A percentile compares a stretch with the other conserved stretches of the same genome.
Evolutionary conservation across 2,888 invertebrate species (phyloP).

Genomic region (Troides helena): DNA sequence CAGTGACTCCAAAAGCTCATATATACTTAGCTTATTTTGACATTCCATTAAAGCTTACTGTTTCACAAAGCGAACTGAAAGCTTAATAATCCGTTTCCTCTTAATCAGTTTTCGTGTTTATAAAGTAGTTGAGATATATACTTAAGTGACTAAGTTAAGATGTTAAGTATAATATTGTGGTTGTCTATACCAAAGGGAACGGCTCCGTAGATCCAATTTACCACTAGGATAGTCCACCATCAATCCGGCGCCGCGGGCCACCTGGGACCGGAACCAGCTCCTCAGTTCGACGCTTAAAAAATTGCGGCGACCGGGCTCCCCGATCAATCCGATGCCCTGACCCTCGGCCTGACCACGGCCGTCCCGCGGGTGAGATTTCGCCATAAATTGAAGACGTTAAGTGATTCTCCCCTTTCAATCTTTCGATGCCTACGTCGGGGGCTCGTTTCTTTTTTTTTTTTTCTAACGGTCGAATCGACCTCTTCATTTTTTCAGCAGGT

Average conservation of each 20-base stretch:
- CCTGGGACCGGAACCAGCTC: constrained; percentile 12
- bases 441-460: constrained; percentile 49
- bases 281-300: constrained; percentile 34
- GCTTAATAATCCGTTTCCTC: too few species aligned
- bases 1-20: too few species aligned
- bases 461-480: constrained; percentile 34
- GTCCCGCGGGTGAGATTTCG: constrained; percentile 74
- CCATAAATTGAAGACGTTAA: constrained; percentile 75
- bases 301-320: constrained; percentile 33
- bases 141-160: too few species aligned
- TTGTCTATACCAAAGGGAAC: too few species aligned
- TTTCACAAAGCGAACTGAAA: too few species aligned
- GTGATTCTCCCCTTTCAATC: constrained; percentile 78
- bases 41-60: too few species aligned
- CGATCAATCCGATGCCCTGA: constrained; percentile 47
- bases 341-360: constrained; percentile 53
- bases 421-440: constrained; percentile 66
- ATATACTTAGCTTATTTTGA: too few species aligned
- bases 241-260: constrained; percentile 1
- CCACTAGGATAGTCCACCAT: background rate
- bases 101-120: too few species aligned
- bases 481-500: constrained; percentile 41
- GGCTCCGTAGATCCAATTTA: too few species aligned
- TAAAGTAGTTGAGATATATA: too few species aligned
- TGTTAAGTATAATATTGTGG: too few species aligned